These are phyloP conservation scores for Odontothrips loti DNA, from an alignment of 2,888 invertebrate genomes.

Conservation along the genomic window DNA sequence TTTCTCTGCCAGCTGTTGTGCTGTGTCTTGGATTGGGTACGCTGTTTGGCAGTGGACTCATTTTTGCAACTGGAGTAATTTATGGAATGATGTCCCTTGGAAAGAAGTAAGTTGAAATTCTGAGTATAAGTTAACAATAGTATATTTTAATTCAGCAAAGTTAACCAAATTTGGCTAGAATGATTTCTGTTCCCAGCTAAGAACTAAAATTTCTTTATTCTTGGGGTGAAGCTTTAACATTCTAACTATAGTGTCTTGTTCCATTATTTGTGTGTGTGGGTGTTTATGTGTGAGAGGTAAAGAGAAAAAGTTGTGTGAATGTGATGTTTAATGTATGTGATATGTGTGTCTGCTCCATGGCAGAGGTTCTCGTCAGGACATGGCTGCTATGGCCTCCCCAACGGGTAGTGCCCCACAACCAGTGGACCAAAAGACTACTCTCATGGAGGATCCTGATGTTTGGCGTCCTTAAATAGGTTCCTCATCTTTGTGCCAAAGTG, in stretches of 20 bases:
- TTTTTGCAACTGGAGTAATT: conserved; percentile 81
- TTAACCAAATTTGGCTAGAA: too few species aligned
- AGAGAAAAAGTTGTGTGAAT: conserved; percentile 8
- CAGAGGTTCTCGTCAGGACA: conserved; percentile 80
- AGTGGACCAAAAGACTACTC: conserved; percentile 67
- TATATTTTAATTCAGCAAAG: too few species aligned
- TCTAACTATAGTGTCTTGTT: too few species aligned
- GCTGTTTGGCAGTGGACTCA: conserved; percentile 80
- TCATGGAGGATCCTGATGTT: conserved; percentile 90
- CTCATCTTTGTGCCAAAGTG: conserved; percentile 55
- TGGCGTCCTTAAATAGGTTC: conserved; percentile 60
- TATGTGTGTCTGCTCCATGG: conserved; percentile 25
- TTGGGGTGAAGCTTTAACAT: not conserved
- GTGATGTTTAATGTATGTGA: conserved; percentile 29
- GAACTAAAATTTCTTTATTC: conserved; percentile 31
- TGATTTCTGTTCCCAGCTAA: too few species aligned
- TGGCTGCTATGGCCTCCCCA: conserved; percentile 75
- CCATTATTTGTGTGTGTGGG: too few species aligned
- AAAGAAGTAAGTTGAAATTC: conserved; percentile 73
- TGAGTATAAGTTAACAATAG: too few species aligned
- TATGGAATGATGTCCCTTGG: conserved; percentile 95
- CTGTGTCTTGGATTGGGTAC: conserved; percentile 70
- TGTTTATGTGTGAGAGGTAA: not conserved
- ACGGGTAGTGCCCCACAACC: conserved; percentile 54
- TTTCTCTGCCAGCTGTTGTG: conserved; percentile 75